These are phyloP conservation scores for Cheilosia urbana DNA, from an alignment of 2,888 invertebrate genomes.

Conservation along the genomic window DNA sequence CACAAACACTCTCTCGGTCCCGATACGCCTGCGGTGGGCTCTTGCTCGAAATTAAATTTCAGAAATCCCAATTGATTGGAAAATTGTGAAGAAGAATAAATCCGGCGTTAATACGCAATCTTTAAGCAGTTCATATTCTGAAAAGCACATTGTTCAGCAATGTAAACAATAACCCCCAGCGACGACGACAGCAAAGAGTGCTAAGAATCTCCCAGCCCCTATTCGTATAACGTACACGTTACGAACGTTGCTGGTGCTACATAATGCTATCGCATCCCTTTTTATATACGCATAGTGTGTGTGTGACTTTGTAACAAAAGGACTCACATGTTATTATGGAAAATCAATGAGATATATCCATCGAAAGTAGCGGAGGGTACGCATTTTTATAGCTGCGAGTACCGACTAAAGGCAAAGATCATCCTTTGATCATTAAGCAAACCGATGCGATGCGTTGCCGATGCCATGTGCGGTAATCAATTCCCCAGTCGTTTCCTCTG, in stretches of 20 bases:
- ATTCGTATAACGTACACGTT: background rate
- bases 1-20: conserved; percentile 31
- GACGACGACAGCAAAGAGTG: conserved; percentile 24
- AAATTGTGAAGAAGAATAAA: conserved; percentile 74
- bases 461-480: conserved; percentile 62
- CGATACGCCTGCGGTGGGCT: conserved; percentile 64
- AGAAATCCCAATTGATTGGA: conserved; percentile 75
- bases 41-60: conserved; percentile 73
- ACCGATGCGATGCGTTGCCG: conserved; percentile 35
- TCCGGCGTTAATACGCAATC: conserved; percentile 72
- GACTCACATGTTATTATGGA: conserved; percentile 66
- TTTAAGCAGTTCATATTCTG: conserved; percentile 74
- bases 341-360: conserved; percentile 67
- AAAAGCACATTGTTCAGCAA: conserved; percentile 69
- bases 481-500: conserved; percentile 50
- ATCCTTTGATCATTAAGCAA: conserved; percentile 71
- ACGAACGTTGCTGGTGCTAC: background rate
- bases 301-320: conserved; percentile 50
- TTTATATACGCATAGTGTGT: conserved; percentile 62
- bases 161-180: conserved; percentile 64
- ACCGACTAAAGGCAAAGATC: conserved; percentile 55
- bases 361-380: conserved; percentile 5
- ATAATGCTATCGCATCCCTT: conserved; percentile 51
- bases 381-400: conserved; percentile 4
- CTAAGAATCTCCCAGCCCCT: conserved; percentile 25